phyloP scores from a whole-genome alignment of 2,113 vertebrate genomes.

The Chlamydotis undulata region DNA sequence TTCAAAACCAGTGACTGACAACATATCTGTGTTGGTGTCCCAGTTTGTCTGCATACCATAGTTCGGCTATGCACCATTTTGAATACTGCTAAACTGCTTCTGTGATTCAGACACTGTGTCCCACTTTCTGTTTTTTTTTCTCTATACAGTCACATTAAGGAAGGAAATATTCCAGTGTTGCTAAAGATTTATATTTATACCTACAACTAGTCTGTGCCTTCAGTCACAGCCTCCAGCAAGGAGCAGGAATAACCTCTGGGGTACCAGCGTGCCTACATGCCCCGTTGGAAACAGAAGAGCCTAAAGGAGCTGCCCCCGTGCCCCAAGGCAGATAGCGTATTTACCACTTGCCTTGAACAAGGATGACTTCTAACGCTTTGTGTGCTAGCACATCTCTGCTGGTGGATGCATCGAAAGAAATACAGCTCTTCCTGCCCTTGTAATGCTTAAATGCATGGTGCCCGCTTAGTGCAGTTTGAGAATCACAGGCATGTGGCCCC shows the following conservation, averaged over 20 bases:
- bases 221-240: background rate
- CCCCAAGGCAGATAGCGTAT: fast-evolving
- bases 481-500: background rate
- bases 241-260: background rate
- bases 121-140: background rate
- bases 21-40: background rate
- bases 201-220: background rate
- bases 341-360: background rate
- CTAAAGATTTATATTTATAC: background rate
- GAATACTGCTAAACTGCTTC: background rate
- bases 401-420: background rate
- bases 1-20: slow-evolving; percentile 6
- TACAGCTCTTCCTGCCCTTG: background rate
- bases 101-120: slow-evolving; percentile 28
- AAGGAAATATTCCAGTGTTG: background rate
- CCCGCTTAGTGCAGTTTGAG: background rate
- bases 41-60: background rate
- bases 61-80: slow-evolving; percentile 1
- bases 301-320: background rate
- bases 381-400: background rate
- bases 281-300: background rate
- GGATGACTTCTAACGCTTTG: background rate
- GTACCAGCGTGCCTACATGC: fast-evolving
- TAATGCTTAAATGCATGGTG: background rate
- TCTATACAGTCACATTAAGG: background rate